Percentiles rank a stretch among this genome's conserved stretches.
Evolutionary conservation across 1,140 invertebrate genomes (phyloP).

Genomic region (Drosophila quadrilineata): DNA sequence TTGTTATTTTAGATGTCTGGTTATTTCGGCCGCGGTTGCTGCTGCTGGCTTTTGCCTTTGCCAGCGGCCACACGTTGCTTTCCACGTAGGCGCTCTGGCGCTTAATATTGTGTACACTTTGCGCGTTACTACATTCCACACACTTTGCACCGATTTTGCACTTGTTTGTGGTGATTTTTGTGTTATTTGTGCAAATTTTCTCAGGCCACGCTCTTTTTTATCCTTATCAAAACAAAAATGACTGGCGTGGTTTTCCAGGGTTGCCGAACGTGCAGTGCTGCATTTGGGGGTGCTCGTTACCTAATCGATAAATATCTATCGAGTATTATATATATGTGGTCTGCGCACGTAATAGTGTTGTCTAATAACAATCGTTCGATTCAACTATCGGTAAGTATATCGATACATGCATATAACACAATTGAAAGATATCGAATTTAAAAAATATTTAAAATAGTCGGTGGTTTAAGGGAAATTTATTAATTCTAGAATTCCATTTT

Average conservation of each 20-base stretch:
- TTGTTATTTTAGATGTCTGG: conserved; percentile 77
- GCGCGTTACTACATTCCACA: conserved; percentile 43
- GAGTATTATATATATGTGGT: conserved; percentile 29
- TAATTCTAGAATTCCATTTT: too few relatives aligned
- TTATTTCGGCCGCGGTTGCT: conserved; percentile 45
- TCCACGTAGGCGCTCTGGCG: conserved; percentile 59
- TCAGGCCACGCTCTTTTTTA: conserved; percentile 74
- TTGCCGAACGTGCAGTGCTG: conserved; percentile 48
- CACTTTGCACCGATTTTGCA: conserved; percentile 51
- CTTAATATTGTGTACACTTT: conserved; percentile 41
- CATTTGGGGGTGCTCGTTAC: conserved; percentile 7
- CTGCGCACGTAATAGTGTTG: too few relatives aligned
- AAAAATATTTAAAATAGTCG: too few relatives aligned
- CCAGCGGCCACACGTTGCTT: conserved; percentile 53
- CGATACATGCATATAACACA: too few relatives aligned
- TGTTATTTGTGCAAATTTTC: conserved; percentile 57
- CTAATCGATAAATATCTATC: conserved; percentile 29
- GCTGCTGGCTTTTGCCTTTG: conserved; percentile 44
- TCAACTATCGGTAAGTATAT: conserved; percentile 1
- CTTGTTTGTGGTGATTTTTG: conserved; percentile 39
- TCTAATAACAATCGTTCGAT: too few relatives aligned
- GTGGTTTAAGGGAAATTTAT: too few relatives aligned
- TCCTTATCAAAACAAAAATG: conserved; percentile 81
- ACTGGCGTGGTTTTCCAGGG: conserved; percentile 80
- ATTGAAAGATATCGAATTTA: not conserved